phyloP scores from a whole-genome alignment of 2,113 vertebrate species.

The Ailurus styani region DNA sequence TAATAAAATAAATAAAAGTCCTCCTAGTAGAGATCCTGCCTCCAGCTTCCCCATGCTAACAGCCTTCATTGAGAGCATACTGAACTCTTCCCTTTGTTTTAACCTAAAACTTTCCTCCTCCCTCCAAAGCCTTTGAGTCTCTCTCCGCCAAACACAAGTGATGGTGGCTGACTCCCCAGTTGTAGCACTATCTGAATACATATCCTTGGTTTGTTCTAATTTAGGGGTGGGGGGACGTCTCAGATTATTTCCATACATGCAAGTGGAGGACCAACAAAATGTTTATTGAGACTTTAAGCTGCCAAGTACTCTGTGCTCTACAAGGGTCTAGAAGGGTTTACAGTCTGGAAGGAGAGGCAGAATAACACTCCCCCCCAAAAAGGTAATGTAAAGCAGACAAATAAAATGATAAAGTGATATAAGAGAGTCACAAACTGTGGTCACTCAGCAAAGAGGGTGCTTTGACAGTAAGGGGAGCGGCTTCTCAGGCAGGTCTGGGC shows the following conservation, averaged over 20 bases:
- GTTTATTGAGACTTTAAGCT: not conserved
- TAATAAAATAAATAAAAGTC: not conserved
- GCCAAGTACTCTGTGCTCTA: no score
- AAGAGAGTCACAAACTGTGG: not conserved
- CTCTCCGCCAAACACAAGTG: not conserved
- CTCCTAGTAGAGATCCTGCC: no score
- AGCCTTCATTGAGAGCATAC: not conserved
- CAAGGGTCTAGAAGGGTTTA: not conserved
- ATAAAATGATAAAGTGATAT: not conserved
- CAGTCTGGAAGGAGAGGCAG: not conserved
- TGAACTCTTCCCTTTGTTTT: not conserved
- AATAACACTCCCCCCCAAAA: not conserved
- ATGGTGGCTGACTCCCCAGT: not conserved
- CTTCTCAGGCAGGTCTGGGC: not conserved
- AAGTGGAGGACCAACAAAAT: not conserved
- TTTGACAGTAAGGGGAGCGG: accelerated
- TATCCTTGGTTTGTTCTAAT: not conserved
- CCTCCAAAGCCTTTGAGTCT: not conserved
- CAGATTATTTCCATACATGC: not conserved
- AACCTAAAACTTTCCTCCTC: not conserved
- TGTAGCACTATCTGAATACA: not conserved
- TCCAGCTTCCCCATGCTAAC: not conserved
- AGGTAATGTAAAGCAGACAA: not conserved
- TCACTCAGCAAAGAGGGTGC: not conserved
- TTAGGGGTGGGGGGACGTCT: not conserved